Evolutionary conservation across 2,113 vertebrate species (phyloP), one percentile per base, ranked within the genome.

Genomic region (Planiliza haematocheilus): DNA sequence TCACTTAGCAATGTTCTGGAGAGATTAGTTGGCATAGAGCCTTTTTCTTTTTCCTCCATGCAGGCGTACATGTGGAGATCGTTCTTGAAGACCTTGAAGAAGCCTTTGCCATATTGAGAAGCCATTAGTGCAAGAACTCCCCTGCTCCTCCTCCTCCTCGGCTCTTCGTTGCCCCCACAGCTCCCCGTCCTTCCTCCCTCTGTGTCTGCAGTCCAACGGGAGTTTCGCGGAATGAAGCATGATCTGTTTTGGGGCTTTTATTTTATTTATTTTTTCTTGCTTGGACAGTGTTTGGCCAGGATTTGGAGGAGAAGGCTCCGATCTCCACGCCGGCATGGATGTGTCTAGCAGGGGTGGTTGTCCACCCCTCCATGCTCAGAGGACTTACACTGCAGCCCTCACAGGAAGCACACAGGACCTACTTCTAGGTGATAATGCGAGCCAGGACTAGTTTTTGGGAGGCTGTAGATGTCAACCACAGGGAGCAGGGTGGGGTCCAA

Each of bases 351-450:
- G 30, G 50, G 81, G 16, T 24, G 57, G 46, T 46, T 48, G 63
- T 77, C 45, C 79, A 16, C 38, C 55, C 38, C 56, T 64, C 51
- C 41, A 20, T 14, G 17, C 18, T 65, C 46, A 61, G 49, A 70
- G 4, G 59, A 56, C 49, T 41, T 42, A 43, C 37, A 52, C 39
- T n/a, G 51, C 49, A 62, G 60, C 56, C 58, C 53, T 96, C 95
- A 99, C 84, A 98, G 94, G 92, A 99, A 99, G 92, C 98, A 99
- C 1, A 97, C 95, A 7, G 96, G 96, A 87, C 98, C 96, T 4
- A 99, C 95, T 93, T 99, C 98, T 4, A 99, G 94, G 92, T 97
- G 96, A 82, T 97, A 96, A 7, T 92, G 96, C 81, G 95, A 95
- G 74, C 94, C 93, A 45, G 94, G 87, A 65, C 92, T 86, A n/a